Evolutionary conservation across 2,888 invertebrate species (phyloP), one percentile per base, ranked within the genome.

Genomic region (Andrena marginata): DNA sequence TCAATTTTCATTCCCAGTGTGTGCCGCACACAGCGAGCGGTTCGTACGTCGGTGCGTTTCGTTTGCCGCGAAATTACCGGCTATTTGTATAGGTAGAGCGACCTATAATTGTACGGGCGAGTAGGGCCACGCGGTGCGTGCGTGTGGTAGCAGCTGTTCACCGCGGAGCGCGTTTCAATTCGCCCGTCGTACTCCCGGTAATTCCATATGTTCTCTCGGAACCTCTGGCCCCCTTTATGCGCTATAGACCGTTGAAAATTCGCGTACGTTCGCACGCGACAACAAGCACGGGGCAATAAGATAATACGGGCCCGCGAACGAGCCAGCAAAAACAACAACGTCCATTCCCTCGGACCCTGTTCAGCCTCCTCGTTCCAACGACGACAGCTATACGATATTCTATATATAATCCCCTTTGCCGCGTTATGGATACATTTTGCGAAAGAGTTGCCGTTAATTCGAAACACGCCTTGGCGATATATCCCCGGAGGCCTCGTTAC

Each of bases 131-230:
- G 64, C 42, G 65, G 33, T 49, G 54, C 33, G 56, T 10, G 67
- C 48, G 73, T 62, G 48, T 31, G 69, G 68, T 56, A 60, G 71
- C 85, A 86, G 85, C 85, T 86, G 85, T 76, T 71, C 64, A 48
- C 29, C 74, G 65, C 10, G 33, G 16, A 42, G n/a, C 42, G 20
- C 75, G 82, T 75, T 67, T 85, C 82, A 75, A 85, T 85, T 85
- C 85, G 82, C 67, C 69, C 85, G 70, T 85, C 83, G 77, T 59
- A 26, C 42, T 42, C 65, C 23, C 54, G 64, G 73, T 67, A 74
- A 86, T 85, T 85, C 85, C 85, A 82, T 79, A 79, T 79, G 85
- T 73, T 85, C 82, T 68, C 73, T 20, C 23, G 78, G 64, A 80
- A 71, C 62, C 73, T 62, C 16, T 20, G 60, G 35, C 31, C 60